Percentiles rank a stretch among this genome's conserved stretches.
These are phyloP conservation scores for Lota lota DNA, from an alignment of 2,113 vertebrate genomes.

Conservation along the genomic window DNA sequence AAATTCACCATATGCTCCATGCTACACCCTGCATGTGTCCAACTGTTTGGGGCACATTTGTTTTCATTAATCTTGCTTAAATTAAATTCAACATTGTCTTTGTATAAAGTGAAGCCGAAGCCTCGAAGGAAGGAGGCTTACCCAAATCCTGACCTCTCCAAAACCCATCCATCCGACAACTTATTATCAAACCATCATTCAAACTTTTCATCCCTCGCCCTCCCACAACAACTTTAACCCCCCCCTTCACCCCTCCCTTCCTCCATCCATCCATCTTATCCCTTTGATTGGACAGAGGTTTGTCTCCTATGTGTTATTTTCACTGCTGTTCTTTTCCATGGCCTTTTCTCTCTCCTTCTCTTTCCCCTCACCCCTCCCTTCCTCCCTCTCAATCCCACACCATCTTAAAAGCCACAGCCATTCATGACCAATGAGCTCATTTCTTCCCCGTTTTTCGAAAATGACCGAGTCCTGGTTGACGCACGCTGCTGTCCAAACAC, in stretches of 20 bases:
- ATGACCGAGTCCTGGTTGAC: conserved; percentile 62
- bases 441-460: conserved; percentile 65
- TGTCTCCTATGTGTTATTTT: conserved; percentile 57
- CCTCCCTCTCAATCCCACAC: conserved; percentile 12
- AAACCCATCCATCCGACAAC: neutral
- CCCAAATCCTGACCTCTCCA: no score
- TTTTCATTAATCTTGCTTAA: no score
- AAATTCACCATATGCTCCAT: no score
- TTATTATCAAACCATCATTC: neutral
- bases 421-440: conserved; percentile 71
- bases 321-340: conserved; percentile 18
- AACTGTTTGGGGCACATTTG: no score
- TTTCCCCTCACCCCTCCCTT: neutral
- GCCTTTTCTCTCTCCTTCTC: conserved; percentile 44
- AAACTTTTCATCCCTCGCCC: conserved; percentile 56
- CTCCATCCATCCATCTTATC: conserved; percentile 49
- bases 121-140: no score
- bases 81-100: no score
- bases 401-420: conserved; percentile 55
- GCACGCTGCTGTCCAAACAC: conserved; percentile 19
- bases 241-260: conserved; percentile 28
- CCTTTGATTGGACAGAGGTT: conserved; percentile 24
- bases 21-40: no score
- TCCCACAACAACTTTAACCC: conserved; percentile 44
- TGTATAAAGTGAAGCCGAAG: no score